These are phyloP conservation scores for Todus mexicanus DNA, from an alignment of 2,797 vertebrate species.

Conservation along the genomic window DNA sequence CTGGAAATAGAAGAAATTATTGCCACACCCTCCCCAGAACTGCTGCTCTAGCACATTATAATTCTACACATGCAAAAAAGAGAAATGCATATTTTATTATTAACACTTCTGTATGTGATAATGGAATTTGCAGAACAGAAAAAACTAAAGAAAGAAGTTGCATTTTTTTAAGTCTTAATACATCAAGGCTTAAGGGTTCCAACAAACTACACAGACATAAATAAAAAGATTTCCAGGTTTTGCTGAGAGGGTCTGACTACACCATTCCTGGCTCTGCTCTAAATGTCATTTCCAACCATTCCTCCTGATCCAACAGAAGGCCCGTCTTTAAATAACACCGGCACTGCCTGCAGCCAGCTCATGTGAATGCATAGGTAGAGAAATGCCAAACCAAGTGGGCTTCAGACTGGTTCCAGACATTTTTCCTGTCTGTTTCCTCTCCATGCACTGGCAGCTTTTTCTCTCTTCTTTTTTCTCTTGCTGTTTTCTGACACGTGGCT, in stretches of 20 bases:
- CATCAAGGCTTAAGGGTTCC: not conserved
- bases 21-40: not conserved
- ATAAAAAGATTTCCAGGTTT: not conserved
- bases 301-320: not conserved
- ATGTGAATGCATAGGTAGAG: not conserved
- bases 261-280: not conserved
- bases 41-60: not conserved
- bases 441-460: not conserved
- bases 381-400: not conserved
- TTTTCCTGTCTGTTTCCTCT: not conserved
- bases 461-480: not conserved
- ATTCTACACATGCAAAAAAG: not conserved
- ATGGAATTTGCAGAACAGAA: not conserved
- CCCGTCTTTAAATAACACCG: not conserved
- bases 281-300: not conserved
- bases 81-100: not conserved
- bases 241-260: not conserved
- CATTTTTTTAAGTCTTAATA: not conserved
- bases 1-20: not conserved
- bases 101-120: accelerated
- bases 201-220: not conserved
- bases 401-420: not conserved
- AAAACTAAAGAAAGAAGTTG: not conserved
- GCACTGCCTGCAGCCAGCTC: not conserved
- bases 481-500: accelerated